Evolutionary conservation across 2,113 vertebrate species (phyloP).

Genomic region (Myotis davidii): DNA sequence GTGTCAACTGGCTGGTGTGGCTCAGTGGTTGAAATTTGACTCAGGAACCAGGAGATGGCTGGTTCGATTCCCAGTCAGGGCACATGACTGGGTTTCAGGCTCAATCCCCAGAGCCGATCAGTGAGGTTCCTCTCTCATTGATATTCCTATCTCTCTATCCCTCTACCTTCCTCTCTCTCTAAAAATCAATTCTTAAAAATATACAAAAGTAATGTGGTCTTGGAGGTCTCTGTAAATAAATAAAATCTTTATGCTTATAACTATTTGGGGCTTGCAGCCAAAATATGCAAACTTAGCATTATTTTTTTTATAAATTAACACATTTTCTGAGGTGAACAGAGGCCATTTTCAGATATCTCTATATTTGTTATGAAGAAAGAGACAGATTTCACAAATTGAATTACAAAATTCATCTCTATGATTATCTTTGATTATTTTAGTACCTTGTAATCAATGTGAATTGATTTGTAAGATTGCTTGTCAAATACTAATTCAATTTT

Average conservation of each 20-base stretch:
- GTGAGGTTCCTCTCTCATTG: too few relatives aligned
- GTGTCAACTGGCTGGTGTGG: too few relatives aligned
- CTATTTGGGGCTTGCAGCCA: not conserved
- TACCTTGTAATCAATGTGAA: not conserved
- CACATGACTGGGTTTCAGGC: too few relatives aligned
- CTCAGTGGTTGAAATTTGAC: too few relatives aligned
- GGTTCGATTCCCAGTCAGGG: too few relatives aligned
- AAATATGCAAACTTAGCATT: not conserved
- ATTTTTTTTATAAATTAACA: not conserved
- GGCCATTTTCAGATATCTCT: not conserved
- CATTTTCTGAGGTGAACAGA: not conserved
- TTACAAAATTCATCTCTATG: constrained; percentile 21
- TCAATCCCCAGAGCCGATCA: too few relatives aligned
- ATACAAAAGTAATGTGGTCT: not conserved
- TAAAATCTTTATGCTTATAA: not conserved
- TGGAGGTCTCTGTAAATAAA: not conserved
- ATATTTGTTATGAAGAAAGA: not conserved
- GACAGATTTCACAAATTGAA: not conserved
- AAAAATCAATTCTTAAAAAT: too few relatives aligned
- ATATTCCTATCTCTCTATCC: too few relatives aligned
- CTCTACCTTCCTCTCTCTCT: too few relatives aligned
- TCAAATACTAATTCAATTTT: constrained; percentile 23
- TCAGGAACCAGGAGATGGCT: too few relatives aligned
- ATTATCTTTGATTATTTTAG: constrained; percentile 41
- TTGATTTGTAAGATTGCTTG: constrained; percentile 22